These are phyloP conservation scores for Hipparchia semele DNA, from an alignment of 2,888 invertebrate genomes.

Conservation along the genomic window DNA sequence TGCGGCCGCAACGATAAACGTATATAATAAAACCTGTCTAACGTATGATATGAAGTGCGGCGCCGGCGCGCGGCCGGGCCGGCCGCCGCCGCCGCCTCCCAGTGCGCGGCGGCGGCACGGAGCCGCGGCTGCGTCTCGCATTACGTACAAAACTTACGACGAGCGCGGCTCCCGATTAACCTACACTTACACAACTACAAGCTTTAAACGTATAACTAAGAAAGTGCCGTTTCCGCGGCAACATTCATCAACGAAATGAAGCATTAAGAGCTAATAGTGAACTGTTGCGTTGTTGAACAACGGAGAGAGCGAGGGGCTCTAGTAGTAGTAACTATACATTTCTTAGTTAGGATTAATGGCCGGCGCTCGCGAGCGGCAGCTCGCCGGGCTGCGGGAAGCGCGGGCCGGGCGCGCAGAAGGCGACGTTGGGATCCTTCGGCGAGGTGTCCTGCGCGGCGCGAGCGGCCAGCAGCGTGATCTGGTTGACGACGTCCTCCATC, in stretches of 20 bases:
- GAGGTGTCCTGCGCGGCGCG: slow-evolving; percentile 86
- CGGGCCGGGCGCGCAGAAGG: slow-evolving; percentile 83
- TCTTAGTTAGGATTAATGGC: slow-evolving; percentile 78
- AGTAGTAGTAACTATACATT: slow-evolving; percentile 82
- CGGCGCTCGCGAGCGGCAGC: slow-evolving; percentile 83
- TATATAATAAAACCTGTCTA: slow-evolving; percentile 82
- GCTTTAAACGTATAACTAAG: slow-evolving; percentile 81
- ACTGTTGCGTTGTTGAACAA: slow-evolving; percentile 83
- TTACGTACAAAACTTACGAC: slow-evolving; percentile 52
- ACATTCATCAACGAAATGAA: slow-evolving; percentile 80
- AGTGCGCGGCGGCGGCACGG: slow-evolving; percentile 76
- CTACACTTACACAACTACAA: slow-evolving; percentile 80
- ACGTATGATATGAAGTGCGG: slow-evolving; percentile 82
- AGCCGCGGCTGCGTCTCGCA: slow-evolving; percentile 53
- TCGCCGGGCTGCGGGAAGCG: slow-evolving; percentile 84
- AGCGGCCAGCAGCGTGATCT: slow-evolving; percentile 90
- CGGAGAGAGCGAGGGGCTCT: slow-evolving; percentile 79
- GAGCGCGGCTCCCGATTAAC: slow-evolving; percentile 69
- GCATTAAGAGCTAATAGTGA: slow-evolving; percentile 83
- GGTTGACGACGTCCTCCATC: slow-evolving; percentile 93
- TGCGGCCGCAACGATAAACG: slow-evolving; percentile 77
- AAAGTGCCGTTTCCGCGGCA: slow-evolving; percentile 72
- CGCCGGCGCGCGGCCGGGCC: slow-evolving; percentile 63
- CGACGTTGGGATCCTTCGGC: slow-evolving; percentile 82
- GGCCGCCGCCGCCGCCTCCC: slow-evolving; percentile 78